A percentile compares a stretch with the other conserved stretches of the same genome.
These are phyloP conservation scores for Chelonus insularis DNA, from an alignment of 1,140 invertebrate species.

Conservation along the genomic window DNA sequence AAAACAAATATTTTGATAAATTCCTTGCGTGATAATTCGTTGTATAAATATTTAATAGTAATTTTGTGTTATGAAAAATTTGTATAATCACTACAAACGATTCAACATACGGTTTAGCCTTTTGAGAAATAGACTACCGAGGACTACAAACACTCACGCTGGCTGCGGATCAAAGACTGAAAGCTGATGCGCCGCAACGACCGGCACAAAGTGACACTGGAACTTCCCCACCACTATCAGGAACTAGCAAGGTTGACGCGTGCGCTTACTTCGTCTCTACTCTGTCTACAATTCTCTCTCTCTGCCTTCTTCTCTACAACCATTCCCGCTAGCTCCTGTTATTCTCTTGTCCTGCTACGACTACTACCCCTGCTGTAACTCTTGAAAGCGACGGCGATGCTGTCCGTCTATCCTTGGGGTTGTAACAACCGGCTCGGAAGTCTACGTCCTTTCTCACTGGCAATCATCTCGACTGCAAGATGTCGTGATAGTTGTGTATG, in stretches of 20 bases:
- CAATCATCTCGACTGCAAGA: neutral
- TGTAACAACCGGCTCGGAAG: neutral
- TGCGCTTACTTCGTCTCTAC: constrained; percentile 26
- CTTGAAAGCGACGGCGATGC: neutral
- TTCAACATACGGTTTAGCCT: too few species aligned
- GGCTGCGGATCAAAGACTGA: constrained; percentile 46
- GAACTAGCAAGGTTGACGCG: constrained; percentile 21
- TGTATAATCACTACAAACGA: too few species aligned
- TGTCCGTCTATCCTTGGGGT: constrained; percentile 6
- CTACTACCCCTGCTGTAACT: constrained; percentile 1
- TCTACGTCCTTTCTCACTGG: neutral
- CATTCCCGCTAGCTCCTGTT: too few species aligned
- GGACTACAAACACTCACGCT: constrained; percentile 31
- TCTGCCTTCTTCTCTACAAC: neutral
- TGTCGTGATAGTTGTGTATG: neutral
- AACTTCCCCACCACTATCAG: constrained; percentile 39
- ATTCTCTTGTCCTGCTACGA: too few species aligned
- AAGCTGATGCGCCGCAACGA: constrained; percentile 47
- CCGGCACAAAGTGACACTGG: constrained; percentile 53
- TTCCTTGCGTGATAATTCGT: constrained; percentile 10
- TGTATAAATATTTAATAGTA: constrained; percentile 11
- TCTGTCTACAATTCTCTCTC: too few species aligned
- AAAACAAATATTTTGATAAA: neutral
- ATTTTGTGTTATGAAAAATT: neutral
- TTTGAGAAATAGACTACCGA: neutral